A percentile compares a stretch with the other conserved stretches of the same genome.
phyloP scores from a whole-genome alignment of 2,888 invertebrate species.

The Cecidostiba fungosa region DNA sequence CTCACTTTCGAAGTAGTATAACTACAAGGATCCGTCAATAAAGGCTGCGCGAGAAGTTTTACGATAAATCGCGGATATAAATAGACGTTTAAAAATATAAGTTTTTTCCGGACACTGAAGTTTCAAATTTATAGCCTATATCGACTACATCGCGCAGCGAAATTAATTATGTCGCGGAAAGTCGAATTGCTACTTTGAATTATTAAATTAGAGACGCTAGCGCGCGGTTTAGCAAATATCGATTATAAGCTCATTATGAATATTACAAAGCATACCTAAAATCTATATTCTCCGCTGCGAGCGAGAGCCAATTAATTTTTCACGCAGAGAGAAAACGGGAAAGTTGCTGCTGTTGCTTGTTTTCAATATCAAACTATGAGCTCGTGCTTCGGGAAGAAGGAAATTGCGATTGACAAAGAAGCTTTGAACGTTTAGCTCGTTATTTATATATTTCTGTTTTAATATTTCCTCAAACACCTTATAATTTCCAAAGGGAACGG shows the following conservation, averaged over 20 bases:
- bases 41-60: neutral
- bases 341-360: neutral
- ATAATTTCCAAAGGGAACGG: neutral
- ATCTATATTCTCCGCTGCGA: neutral
- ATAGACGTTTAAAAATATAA: neutral
- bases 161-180: constrained; percentile 29
- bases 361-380: neutral
- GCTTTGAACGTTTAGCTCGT: neutral
- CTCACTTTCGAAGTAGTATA: neutral
- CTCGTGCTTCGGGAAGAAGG: neutral
- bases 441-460: neutral
- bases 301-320: neutral
- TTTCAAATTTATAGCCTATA: no score
- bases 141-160: neutral
- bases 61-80: neutral
- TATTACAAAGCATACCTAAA: constrained; percentile 9
- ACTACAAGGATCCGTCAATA: no score
- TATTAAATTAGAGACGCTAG: constrained; percentile 9
- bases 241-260: constrained; percentile 51
- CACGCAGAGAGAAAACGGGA: neutral
- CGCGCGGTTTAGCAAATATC: constrained; percentile 21
- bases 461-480: neutral
- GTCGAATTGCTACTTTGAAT: constrained; percentile 26
- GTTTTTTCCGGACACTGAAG: no score
- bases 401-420: neutral